phyloP scores from a whole-genome alignment of 2,888 invertebrate species.

The Dasypogon diadema region DNA sequence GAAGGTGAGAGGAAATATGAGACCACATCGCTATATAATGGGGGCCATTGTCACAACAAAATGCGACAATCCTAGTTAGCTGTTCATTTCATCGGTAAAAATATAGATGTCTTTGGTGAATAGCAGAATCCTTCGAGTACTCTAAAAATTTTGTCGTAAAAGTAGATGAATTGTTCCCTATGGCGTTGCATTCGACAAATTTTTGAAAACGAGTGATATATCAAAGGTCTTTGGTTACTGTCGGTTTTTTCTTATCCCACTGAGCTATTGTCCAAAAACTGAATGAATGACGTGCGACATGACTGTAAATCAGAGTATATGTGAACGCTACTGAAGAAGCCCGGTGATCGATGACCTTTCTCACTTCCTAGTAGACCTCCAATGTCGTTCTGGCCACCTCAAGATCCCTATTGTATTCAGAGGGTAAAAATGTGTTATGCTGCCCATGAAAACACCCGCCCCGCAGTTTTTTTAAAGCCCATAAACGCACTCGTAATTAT shows the following conservation, averaged over 20 bases:
- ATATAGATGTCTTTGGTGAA: neutral
- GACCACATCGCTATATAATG: neutral
- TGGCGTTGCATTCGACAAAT: constrained; percentile 2
- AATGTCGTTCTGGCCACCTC: neutral
- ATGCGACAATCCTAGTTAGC: neutral
- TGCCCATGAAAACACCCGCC: neutral
- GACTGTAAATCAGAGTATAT: constrained; percentile 39
- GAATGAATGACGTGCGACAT: constrained; percentile 33
- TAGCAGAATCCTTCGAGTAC: neutral
- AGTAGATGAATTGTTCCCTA: constrained; percentile 43
- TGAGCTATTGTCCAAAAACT: constrained; percentile 31
- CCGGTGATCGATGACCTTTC: constrained; percentile 41
- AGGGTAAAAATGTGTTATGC: constrained; percentile 1
- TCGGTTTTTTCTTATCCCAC: constrained; percentile 23
- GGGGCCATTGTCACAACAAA: neutral
- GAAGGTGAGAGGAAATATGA: constrained; percentile 14
- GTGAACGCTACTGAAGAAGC: constrained; percentile 44
- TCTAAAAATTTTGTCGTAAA: neutral
- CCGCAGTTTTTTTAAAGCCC: constrained; percentile 21
- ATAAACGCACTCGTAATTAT: constrained; percentile 44
- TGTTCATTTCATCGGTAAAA: neutral
- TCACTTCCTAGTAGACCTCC: constrained; percentile 40
- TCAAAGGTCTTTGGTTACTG: neutral
- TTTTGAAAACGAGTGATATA: constrained; percentile 18
- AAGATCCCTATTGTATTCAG: neutral